These are phyloP conservation scores for Mastigias papua DNA, from an alignment of 30 jellyfish, hydroid and myxozoan species.

Conservation along the genomic window DNA sequence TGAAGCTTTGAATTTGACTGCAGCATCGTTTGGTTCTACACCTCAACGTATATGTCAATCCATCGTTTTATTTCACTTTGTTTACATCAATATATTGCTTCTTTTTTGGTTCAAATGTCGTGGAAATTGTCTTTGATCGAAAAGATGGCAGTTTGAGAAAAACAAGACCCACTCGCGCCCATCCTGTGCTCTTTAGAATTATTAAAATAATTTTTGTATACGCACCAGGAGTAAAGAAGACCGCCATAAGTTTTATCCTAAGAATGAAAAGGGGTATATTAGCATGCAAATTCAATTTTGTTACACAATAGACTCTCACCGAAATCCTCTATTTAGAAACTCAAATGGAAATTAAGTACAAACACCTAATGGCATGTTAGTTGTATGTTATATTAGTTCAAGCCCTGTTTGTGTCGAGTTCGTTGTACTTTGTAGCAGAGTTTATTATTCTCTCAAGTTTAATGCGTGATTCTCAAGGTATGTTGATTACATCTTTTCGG, in stretches of 20 bases:
- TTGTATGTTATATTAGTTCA: slow-evolving; percentile 2
- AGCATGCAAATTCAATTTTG: slow-evolving; percentile 59
- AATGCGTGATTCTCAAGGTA: not conserved
- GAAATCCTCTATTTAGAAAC: slow-evolving; percentile 22
- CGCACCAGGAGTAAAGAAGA: slow-evolving; percentile 54
- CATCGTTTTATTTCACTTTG: no score
- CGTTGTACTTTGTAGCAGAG: not conserved
- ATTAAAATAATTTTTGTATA: slow-evolving; percentile 18
- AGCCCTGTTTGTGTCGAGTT: not conserved
- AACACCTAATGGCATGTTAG: slow-evolving; percentile 2
- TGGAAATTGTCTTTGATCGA: not conserved
- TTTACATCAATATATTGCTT: not conserved
- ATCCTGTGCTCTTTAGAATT: slow-evolving; percentile 19
- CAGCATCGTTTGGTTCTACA: not conserved
- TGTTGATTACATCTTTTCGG: not conserved
- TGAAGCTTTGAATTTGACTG: not conserved
- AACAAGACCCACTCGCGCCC: slow-evolving; percentile 38
- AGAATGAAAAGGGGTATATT: slow-evolving; percentile 28
- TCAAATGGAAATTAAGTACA: slow-evolving; percentile 68
- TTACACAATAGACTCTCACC: slow-evolving; percentile 39
- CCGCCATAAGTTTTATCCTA: slow-evolving; percentile 63
- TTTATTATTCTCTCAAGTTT: not conserved
- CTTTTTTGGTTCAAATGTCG: not conserved
- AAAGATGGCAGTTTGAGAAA: slow-evolving; percentile 1
- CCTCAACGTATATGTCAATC: no score